A percentile compares a stretch with the other conserved stretches of the same genome.
Conservation (phyloP, 2,797 vertebrate species). For the Psittacula derbiana region DNA sequence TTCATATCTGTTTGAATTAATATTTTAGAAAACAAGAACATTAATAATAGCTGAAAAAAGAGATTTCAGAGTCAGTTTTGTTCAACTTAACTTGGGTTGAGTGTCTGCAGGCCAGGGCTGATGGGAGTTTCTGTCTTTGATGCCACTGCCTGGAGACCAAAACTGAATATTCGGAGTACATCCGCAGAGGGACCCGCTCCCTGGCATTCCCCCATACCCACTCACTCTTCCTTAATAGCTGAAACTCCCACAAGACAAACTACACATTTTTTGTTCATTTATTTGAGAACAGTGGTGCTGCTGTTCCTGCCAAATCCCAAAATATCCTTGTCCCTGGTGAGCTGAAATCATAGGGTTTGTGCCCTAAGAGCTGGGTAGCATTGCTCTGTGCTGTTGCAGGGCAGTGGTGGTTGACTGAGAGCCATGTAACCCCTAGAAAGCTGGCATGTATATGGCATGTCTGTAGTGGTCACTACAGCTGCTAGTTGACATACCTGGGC, state of each 20-base stretch:
- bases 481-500: background rate
- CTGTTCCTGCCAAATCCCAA: background rate
- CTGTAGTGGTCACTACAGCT: background rate
- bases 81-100: background rate
- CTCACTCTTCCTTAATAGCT: background rate
- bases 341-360: fast-evolving
- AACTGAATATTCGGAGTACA: background rate
- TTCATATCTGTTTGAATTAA: slow-evolving; percentile 1
- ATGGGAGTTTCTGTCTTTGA: background rate
- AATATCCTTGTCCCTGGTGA: background rate
- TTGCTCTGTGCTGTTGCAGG: background rate
- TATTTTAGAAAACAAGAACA: slow-evolving; percentile 18
- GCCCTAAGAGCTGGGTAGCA: too few relatives aligned
- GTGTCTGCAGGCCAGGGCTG: background rate
- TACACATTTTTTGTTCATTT: background rate
- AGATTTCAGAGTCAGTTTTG: background rate
- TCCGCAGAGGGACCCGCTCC: background rate
- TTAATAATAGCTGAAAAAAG: slow-evolving; percentile 33
- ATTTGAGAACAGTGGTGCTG: background rate
- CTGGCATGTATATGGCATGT: background rate
- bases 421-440: background rate
- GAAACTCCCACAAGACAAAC: background rate
- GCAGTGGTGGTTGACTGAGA: background rate
- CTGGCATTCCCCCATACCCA: background rate
- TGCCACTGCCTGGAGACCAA: background rate